phyloP scores from a whole-genome alignment of 2,113 vertebrate genomes.

The Circaetus gallicus region DNA sequence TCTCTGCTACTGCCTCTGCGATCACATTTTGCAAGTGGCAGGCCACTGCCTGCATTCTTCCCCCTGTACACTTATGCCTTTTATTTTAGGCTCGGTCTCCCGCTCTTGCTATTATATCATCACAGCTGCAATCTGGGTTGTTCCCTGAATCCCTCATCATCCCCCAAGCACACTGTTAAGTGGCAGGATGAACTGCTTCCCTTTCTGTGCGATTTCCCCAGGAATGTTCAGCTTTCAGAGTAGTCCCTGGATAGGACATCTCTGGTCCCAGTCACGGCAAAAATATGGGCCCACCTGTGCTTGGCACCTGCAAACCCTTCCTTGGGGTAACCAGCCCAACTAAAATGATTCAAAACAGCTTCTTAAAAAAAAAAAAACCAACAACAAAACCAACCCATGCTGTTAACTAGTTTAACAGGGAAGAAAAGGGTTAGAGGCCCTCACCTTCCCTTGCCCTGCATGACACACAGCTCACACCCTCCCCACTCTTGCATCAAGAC shows the following conservation, averaged over 20 bases:
- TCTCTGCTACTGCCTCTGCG: neutral
- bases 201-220: neutral
- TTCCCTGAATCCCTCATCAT: neutral
- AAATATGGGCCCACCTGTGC: neutral
- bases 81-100: neutral
- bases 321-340: neutral
- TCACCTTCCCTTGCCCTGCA: neutral
- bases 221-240: neutral
- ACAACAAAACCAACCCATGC: neutral
- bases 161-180: neutral
- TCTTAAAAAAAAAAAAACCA: neutral
- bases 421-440: neutral
- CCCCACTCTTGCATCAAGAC: neutral
- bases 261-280: neutral
- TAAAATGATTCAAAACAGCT: neutral
- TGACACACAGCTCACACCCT: neutral
- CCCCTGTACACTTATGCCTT: rapidly evolving
- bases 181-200: neutral
- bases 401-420: neutral
- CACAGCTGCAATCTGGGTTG: neutral
- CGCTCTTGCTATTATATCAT: neutral
- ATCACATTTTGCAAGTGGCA: neutral
- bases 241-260: neutral
- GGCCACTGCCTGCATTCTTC: neutral
- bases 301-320: neutral